Percentiles rank a stretch among this genome's conserved stretches.
These are phyloP conservation scores for Limnothrissa miodon DNA, from an alignment of 2,113 vertebrate species.

Conservation along the genomic window DNA sequence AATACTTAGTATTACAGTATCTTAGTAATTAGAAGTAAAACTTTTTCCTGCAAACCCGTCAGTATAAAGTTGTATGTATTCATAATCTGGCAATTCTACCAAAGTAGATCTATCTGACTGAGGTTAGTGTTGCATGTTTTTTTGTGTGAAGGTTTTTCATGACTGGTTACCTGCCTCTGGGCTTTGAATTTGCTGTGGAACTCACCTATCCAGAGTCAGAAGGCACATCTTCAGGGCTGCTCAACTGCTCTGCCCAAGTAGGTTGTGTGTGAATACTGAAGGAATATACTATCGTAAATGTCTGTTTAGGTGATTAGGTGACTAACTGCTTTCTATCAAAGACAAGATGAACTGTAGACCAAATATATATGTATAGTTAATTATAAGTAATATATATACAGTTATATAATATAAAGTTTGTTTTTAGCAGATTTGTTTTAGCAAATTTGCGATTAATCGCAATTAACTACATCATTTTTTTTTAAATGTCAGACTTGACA, in stretches of 20 bases:
- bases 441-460: no score
- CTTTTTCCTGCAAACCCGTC: not conserved
- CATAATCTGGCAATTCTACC: not conserved
- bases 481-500: no score
- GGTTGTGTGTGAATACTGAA: not conserved
- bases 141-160: slow-evolving; percentile 85
- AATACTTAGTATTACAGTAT: no score
- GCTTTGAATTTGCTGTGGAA: slow-evolving; percentile 94
- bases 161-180: slow-evolving; percentile 92
- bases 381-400: no score
- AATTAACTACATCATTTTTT: no score
- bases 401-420: no score
- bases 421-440: no score
- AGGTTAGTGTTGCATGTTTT: not conserved
- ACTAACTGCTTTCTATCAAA: no score
- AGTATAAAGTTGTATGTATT: not conserved
- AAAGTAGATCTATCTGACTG: not conserved
- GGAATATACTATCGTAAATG: not conserved
- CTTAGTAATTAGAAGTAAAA: no score
- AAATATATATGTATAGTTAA: no score
- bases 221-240: slow-evolving; percentile 91
- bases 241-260: slow-evolving; percentile 95
- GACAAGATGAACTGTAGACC: no score
- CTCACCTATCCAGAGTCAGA: slow-evolving; percentile 94
- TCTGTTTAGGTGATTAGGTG: not conserved